Percentiles rank a stretch among this genome's conserved stretches.
Conservation (phyloP, 2,113 vertebrate genomes). For the Lophura nycthemera region DNA sequence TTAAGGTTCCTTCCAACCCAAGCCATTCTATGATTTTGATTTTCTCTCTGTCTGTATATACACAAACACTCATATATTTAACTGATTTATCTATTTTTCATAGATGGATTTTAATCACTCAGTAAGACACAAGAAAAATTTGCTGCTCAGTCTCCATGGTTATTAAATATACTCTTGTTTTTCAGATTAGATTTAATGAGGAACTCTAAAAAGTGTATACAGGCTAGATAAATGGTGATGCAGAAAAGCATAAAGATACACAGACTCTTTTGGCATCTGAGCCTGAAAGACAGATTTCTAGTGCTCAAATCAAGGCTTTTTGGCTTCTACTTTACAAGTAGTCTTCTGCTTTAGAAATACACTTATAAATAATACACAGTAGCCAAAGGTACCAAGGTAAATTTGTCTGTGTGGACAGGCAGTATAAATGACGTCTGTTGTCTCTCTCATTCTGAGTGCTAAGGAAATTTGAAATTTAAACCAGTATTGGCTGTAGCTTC, state of each 20-base stretch:
- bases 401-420: neutral
- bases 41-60: no score
- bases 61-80: neutral
- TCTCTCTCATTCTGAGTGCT: neutral
- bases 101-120: neutral
- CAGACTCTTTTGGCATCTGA: neutral
- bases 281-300: neutral
- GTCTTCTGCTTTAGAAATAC: neutral
- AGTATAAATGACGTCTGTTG: neutral
- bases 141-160: neutral
- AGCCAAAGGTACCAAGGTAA: neutral
- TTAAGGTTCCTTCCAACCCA: no score
- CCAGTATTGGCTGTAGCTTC: neutral
- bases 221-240: neutral
- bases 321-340: neutral
- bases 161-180: neutral
- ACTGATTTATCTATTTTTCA: neutral
- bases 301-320: neutral
- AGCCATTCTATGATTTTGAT: no score
- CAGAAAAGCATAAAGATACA: neutral
- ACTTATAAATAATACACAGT: neutral
- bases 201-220: neutral
- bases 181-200: neutral
- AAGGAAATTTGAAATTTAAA: neutral
- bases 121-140: neutral